Base-by-base conservation (phyloP, 2,797 vertebrate genomes). In the Enteromius radiatus region DNA sequence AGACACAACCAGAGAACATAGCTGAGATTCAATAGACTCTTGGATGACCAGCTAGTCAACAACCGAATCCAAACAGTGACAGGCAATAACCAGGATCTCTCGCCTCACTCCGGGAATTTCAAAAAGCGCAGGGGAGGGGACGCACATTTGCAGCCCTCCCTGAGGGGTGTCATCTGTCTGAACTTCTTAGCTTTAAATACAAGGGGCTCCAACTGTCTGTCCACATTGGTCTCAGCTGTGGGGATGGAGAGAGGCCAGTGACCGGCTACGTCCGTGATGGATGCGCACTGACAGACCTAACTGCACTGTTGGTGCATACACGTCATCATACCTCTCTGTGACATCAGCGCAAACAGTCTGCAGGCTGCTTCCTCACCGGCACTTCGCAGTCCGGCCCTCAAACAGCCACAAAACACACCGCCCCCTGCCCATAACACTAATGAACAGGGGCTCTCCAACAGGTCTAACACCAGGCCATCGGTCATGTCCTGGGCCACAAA, bases 111-210 rank as follows among this genome's bases (percentile, higher is more conserved):
- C 28, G 33, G 11, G 61, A 61, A 65, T n/a, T 67, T 89, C 76
- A 84, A 86, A 86, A 43, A 78, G 83, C 75, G 76, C 43, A 75
- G 61, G 59, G 41, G 87, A 78, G 83, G 73, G 83, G 82, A 84
- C 81, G 54, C 68, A 38, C 56, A 79, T 83, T 83, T 76, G 63
- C 76, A 78, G 74, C 52, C 74, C 38, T 76, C 81, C 87, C 83
- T 69, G 38, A 84, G 78, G 87, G 85, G 64, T 86, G 84, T 85
- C 86, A 86, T 87, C 90, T 91, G 90, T 88, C 88, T 80, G 81
- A 90, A 89, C 73, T 70, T 86, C 86, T 89, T 88, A 88, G 78
- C 88, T 80, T 87, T 84, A 85, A 80, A 80, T 82, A 84, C 54
- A 81, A 52, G 81, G 84, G 86, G 84, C 65, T 86, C 56, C 76